phyloP scores from a whole-genome alignment of 2,113 vertebrate genomes.

The Orthonyx spaldingii region DNA sequence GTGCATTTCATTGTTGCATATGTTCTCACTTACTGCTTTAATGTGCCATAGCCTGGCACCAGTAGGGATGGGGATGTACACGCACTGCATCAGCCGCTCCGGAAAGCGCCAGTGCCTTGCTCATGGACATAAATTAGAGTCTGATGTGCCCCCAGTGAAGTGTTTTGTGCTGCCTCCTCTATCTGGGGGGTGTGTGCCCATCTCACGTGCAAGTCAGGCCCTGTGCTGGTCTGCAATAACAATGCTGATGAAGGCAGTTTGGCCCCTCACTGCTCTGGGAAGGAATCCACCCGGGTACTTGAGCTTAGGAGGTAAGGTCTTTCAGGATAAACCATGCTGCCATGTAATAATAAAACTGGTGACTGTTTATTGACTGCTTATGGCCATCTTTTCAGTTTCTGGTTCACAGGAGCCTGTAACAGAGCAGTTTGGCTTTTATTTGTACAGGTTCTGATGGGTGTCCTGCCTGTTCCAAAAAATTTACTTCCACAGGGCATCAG shows the following conservation, averaged over 20 bases:
- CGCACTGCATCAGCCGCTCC: background rate
- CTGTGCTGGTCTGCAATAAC: rapidly evolving
- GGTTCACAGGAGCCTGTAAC: background rate
- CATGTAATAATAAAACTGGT: background rate
- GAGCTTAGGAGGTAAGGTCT: background rate
- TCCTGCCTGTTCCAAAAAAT: background rate
- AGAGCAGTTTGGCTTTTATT: background rate
- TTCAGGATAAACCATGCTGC: background rate
- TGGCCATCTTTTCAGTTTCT: background rate
- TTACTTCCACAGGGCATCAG: background rate
- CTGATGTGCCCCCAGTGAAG: background rate
- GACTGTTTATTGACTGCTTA: background rate
- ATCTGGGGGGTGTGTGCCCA: background rate
- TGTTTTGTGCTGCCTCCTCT: background rate
- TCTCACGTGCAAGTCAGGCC: rapidly evolving
- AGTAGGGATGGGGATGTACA: background rate
- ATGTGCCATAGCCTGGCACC: background rate
- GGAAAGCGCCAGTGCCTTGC: background rate
- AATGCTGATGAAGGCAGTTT: rapidly evolving
- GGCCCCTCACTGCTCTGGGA: background rate
- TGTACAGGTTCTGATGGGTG: background rate
- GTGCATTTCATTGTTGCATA: conserved; percentile 26
- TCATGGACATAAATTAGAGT: background rate
- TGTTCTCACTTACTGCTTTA: conserved; percentile 27
- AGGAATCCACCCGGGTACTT: background rate